Percentiles rank a stretch among this genome's conserved stretches.
Evolutionary conservation across 53 echinoderm and acorn worm species (phyloP).

Genomic region (Patiria pectinifera): DNA sequence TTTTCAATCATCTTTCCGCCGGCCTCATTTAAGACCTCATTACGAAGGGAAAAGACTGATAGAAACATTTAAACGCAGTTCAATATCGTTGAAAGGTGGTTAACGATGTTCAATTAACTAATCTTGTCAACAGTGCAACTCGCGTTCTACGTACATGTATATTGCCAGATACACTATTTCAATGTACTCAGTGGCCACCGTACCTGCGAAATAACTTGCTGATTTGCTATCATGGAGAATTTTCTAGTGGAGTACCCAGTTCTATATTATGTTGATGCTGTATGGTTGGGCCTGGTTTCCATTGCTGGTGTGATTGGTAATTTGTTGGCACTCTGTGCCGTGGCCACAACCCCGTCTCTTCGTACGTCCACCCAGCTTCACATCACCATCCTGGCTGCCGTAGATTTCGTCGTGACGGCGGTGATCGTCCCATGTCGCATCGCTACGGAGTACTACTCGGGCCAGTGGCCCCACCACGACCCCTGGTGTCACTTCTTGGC

Average conservation of each 20-base stretch:
- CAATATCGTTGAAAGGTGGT: too few species aligned
- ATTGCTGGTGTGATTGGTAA: not conserved
- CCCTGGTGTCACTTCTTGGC: not conserved
- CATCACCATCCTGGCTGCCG: conserved; percentile 5
- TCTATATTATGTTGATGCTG: not conserved
- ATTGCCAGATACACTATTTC: too few species aligned
- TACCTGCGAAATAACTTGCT: not conserved
- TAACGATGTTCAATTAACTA: too few species aligned
- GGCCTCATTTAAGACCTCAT: too few species aligned
- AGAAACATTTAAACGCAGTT: too few species aligned
- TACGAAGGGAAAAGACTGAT: too few species aligned
- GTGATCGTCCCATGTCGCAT: not conserved
- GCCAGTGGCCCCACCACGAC: not conserved
- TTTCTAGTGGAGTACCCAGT: not conserved
- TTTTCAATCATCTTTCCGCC: too few species aligned
- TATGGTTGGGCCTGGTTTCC: not conserved
- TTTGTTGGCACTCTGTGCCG: not conserved
- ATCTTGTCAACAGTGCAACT: too few species aligned
- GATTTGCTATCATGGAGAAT: not conserved
- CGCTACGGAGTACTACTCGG: conserved; percentile 3
- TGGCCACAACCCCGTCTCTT: conserved; percentile 4
- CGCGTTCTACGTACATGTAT: too few species aligned
- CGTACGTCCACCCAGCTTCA: not conserved
- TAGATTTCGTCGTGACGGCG: not conserved
- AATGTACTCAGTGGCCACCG: too few species aligned